Conservation (phyloP, 1,140 invertebrate genomes). For the Archegozetes longisetosus region DNA sequence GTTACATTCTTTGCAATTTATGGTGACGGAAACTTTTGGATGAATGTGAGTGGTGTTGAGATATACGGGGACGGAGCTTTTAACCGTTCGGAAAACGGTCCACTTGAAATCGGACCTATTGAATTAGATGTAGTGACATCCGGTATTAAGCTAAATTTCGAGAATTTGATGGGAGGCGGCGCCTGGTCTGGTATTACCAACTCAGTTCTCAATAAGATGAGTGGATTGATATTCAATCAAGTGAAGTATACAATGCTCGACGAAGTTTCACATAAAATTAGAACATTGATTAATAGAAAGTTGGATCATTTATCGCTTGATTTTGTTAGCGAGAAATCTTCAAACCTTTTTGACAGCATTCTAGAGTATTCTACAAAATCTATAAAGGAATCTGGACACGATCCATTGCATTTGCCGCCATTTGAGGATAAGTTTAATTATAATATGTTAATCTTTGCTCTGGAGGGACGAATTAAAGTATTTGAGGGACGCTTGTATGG, state of each 20-base stretch:
- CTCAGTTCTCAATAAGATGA: constrained; percentile 17
- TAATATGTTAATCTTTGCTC: constrained; percentile 2
- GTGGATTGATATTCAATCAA: constrained; percentile 18
- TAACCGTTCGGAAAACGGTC: background rate
- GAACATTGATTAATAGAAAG: constrained; percentile 14
- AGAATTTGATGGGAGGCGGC: constrained; percentile 19
- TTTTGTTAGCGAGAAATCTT: background rate
- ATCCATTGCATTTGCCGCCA: constrained; percentile 19
- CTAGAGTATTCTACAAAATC: constrained; percentile 4
- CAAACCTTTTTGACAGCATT: constrained; percentile 19
- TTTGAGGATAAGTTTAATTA: constrained; percentile 11
- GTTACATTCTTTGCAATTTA: constrained; percentile 17
- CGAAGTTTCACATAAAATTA: constrained; percentile 12
- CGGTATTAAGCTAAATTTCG: constrained; percentile 19
- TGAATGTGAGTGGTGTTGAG: constrained; percentile 19
- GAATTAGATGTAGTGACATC: constrained; percentile 9
- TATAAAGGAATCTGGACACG: constrained; percentile 9
- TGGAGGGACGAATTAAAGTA: constrained; percentile 14
- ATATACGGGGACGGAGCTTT: constrained; percentile 8
- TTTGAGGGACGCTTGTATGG: constrained; percentile 19
- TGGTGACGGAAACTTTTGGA: constrained; percentile 21
- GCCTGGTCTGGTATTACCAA: constrained; percentile 13
- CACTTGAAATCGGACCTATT: constrained; percentile 9
- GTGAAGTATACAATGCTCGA: constrained; percentile 16
- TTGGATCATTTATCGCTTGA: constrained; percentile 12